These are phyloP conservation scores for Merodon equestris DNA, from an alignment of 2,888 invertebrate genomes.

Conservation along the genomic window DNA sequence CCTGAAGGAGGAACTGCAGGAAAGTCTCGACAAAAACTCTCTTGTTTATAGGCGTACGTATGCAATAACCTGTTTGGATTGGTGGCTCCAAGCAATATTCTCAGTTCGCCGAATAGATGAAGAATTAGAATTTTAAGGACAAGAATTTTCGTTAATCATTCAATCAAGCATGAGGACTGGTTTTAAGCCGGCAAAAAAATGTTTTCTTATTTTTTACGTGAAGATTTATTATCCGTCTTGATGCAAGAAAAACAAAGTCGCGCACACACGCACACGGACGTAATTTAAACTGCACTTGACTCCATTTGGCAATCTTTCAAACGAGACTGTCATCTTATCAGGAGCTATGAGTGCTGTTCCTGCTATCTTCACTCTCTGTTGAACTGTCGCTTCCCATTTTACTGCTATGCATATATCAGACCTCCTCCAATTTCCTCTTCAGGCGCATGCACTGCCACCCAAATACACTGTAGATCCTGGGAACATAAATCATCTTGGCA, in stretches of 20 bases:
- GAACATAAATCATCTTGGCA: constrained; percentile 61
- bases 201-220: no score
- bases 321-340: constrained; percentile 63
- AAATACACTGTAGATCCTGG: constrained; percentile 17
- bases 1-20: constrained; percentile 24
- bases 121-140: no score
- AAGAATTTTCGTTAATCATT: no score
- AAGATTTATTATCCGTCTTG: neutral
- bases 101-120: no score
- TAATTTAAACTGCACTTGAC: constrained; percentile 44
- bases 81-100: no score
- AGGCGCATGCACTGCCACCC: no score
- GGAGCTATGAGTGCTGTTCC: constrained; percentile 52
- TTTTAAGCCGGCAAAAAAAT: no score
- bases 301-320: constrained; percentile 70
- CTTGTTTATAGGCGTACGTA: no score
- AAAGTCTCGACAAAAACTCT: no score
- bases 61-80: no score
- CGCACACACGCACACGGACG: constrained; percentile 18
- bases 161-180: no score
- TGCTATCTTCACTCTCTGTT: constrained; percentile 40
- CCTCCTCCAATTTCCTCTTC: constrained; percentile 11
- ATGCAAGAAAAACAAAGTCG: neutral
- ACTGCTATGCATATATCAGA: constrained; percentile 23
- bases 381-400: constrained; percentile 39